These are phyloP conservation scores for Lycaon pictus DNA, from an alignment of 2,113 vertebrate species.

Conservation along the genomic window DNA sequence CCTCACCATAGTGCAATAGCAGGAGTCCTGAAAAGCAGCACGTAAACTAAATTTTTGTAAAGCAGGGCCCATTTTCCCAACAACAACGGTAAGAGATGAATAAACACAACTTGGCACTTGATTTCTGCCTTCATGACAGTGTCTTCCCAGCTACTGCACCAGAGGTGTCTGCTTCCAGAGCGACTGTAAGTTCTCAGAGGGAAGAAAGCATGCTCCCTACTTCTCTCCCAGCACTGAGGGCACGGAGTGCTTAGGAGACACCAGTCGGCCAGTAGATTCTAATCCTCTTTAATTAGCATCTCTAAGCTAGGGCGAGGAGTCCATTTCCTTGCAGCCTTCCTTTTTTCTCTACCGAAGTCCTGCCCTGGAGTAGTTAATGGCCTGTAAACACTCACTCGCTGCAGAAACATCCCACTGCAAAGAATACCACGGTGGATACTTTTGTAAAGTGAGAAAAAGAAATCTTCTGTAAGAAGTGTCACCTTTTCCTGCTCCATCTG, in stretches of 20 bases:
- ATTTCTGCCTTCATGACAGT: neutral
- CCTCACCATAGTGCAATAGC: neutral
- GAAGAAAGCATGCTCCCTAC: neutral
- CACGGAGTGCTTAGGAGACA: neutral
- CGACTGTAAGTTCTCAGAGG: neutral
- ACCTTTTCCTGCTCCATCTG: constrained; percentile 36
- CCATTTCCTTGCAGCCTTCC: neutral
- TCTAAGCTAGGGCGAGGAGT: neutral
- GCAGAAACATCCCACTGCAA: constrained; percentile 31
- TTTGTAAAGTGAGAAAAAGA: neutral
- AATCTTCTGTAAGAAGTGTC: neutral
- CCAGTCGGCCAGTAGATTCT: neutral
- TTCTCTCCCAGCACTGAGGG: rapidly evolving
- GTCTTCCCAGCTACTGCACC: neutral
- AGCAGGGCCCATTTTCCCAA: neutral
- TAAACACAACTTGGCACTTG: neutral
- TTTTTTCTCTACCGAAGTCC: neutral
- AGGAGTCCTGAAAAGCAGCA: neutral
- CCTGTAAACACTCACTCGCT: constrained; percentile 40
- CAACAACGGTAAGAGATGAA: neutral
- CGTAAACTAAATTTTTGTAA: neutral
- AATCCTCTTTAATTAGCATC: neutral
- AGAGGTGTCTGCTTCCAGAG: neutral
- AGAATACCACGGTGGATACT: constrained; percentile 32
- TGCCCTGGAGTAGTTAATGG: neutral